Evolutionary conservation across 2,888 invertebrate species (phyloP), one percentile per base, ranked within the genome.

Genomic region (Apamea monoglypha): DNA sequence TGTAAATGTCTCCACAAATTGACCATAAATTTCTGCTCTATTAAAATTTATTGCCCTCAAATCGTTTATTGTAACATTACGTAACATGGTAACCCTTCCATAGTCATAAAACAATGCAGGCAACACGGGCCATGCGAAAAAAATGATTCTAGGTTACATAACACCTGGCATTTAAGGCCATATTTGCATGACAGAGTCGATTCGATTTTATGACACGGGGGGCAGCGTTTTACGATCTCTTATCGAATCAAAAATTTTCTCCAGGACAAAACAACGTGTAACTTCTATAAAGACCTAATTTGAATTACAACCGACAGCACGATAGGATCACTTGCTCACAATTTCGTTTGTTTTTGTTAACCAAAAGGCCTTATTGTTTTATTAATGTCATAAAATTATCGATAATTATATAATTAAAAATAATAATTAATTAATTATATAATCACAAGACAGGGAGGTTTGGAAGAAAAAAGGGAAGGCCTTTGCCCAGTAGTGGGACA

Each of bases 1-100:
- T 94, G 94, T 96, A 96, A 96, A 95, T 94, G 95, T 96, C 95
- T 90, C 94, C 93, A 93, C 94, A 94, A 96, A 96, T 94, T 92
- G 95, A 91, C 91, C 92, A 94, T 96, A 96, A 96, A 96, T 95
- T 95, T 95, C 92, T 94, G 93, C 93, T 94, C 95, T 95, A 96
- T 96, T 96, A 95, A 96, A 96, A 96, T 95, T 95, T 95, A 96
- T 95, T 93, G 90, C 91, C 92, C 93, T 93, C 93, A 93, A 95
- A 95, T 93, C 93, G 94, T 95, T 96, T 95, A 95, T 95, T 94
- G 94, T 95, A 92, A 93, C 91, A 93, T 95, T 95, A 94, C 95
- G 95, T 96, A 95, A 95, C 94, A 93, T 90, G 93, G 96, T 95
- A 96, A 96, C 96, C 95, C 95, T 95, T 96, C 92, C 88, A 90